Percentiles rank a stretch among this genome's conserved stretches.
Evolutionary conservation across 2,888 invertebrate genomes (phyloP).

Genomic region (Cloeon dipterum): DNA sequence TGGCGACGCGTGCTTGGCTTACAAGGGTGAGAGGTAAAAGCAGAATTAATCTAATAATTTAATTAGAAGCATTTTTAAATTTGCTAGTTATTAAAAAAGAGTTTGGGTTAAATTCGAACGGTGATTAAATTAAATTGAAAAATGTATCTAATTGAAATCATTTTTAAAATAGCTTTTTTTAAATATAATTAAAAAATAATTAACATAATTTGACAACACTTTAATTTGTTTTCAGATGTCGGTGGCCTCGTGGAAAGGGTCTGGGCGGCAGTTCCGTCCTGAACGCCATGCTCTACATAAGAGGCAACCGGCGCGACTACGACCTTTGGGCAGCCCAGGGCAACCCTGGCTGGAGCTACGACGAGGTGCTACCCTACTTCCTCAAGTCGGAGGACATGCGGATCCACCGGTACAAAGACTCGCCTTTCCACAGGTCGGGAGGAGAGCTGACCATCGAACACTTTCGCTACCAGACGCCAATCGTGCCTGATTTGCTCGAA

Average conservation of each 20-base stretch:
- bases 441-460: slow-evolving; percentile 53
- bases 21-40: slow-evolving; percentile 36
- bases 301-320: slow-evolving; percentile 66
- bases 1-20: slow-evolving; percentile 26
- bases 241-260: slow-evolving; percentile 57
- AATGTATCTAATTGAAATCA: no score
- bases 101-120: no score
- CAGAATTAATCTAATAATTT: no score
- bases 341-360: slow-evolving; percentile 53
- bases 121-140: no score
- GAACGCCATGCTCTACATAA: slow-evolving; percentile 74
- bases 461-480: slow-evolving; percentile 42
- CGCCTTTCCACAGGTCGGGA: slow-evolving; percentile 39
- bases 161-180: no score
- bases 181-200: no score
- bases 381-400: slow-evolving; percentile 56
- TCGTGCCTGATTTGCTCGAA: slow-evolving; percentile 40
- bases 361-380: slow-evolving; percentile 51
- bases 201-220: no score
- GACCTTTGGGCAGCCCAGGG: slow-evolving; percentile 64
- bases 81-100: no score
- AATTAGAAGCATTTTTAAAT: neutral
- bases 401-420: slow-evolving; percentile 31
- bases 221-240: no score
- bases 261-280: slow-evolving; percentile 58